Conservation (phyloP, 2,797 vertebrate species). For the Meda fulgida region DNA sequence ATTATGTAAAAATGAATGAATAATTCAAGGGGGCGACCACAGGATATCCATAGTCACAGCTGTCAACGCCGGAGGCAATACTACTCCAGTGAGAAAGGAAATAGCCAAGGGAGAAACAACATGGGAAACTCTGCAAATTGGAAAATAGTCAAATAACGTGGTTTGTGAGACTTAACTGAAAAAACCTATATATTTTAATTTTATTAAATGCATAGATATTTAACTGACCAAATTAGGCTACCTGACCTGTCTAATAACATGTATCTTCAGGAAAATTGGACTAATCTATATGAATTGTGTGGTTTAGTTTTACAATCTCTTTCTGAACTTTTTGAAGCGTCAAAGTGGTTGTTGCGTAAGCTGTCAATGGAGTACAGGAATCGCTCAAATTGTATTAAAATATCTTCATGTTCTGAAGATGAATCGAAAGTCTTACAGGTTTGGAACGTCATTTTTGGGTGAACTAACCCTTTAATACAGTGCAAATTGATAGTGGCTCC, state of each 20-base stretch:
- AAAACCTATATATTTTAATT: background rate
- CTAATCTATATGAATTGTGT: too few species aligned
- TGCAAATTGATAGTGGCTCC: too few species aligned
- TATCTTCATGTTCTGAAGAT: too few species aligned
- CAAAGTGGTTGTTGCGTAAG: background rate
- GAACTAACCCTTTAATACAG: too few species aligned
- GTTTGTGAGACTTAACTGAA: background rate
- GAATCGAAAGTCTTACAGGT: background rate
- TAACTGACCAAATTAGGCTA: background rate
- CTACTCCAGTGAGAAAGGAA: constrained; percentile 19
- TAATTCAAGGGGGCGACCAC: constrained; percentile 39
- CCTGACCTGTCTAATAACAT: background rate
- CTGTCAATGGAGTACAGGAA: background rate
- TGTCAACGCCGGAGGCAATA: constrained; percentile 41
- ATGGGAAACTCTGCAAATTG: constrained; percentile 39
- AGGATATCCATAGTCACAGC: constrained; percentile 52
- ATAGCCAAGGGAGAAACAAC: constrained; percentile 19
- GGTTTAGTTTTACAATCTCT: background rate
- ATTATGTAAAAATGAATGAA: constrained; percentile 42
- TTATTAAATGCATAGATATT: constrained; percentile 3
- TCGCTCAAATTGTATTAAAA: too few species aligned
- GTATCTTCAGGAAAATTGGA: background rate
- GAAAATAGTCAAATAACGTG: background rate
- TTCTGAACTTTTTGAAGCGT: too few species aligned
- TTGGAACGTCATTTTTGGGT: background rate